Base-by-base conservation (phyloP, 2,888 invertebrate genomes). In the Xestia xanthographa region DNA sequence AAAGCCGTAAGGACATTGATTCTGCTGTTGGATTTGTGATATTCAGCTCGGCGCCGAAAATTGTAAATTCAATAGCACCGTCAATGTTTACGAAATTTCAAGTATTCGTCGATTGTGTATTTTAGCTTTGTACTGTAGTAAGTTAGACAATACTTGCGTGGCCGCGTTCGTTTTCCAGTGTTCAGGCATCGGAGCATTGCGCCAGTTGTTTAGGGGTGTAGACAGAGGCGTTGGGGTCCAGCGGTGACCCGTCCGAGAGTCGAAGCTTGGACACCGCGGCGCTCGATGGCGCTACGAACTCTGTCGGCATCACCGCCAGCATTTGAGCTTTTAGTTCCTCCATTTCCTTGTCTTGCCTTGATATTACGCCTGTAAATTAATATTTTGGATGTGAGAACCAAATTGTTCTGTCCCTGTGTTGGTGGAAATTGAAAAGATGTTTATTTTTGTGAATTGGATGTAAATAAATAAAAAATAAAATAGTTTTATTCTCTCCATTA, bases 281-380 rank as follows among this genome's bases (percentile, higher is more conserved):
- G 56, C 89, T 82, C 17, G 84, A 85, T 0, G 92, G 90, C 34
- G 92, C 80, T 70, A 93, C 90, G 84, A 90, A 92, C 84, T 98
- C 98, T 85, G 97, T 97, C 69, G 98, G 98, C 98, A 99, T 98
- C 84, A 99, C 98, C 43, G 99, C 99, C 95, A 99, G 96, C 93
- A 99, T 98, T 96, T 99, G 99, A 82, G 99, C 99, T 93, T 99
- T 99, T 88, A 99, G 97, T 93, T 99, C 98, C 88, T 98, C 98
- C 87, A 99, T 98, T 95, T 99, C 99, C 91, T 98, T 98, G 90
- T 99, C 99, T 95, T 98, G 98, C 86, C 97, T 97, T 89, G 98
- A 97, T 93, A 99, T 98, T 90, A 98, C 93, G 95, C 97, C 99
- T 99, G 94, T 2, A 94, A 93, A 85, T 12, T 12, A 48, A 41